Base-by-base conservation (phyloP, 2,888 invertebrate species). In the Zaprionus obscuricornis region DNA sequence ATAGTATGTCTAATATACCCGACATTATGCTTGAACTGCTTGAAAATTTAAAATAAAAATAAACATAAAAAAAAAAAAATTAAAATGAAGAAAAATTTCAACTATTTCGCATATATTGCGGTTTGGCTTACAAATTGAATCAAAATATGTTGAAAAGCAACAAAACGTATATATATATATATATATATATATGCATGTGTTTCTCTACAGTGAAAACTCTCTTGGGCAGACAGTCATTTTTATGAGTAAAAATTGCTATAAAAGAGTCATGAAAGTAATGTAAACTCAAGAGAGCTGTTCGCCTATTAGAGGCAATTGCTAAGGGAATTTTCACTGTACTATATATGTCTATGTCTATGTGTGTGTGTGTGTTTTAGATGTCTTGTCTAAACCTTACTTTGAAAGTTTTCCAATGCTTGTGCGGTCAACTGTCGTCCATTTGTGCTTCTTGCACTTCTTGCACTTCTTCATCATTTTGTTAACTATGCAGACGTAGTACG, bases 111-210 rank as follows among this genome's bases (percentile, higher is more conserved):
- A 52, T 22, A n/a, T 10, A 27, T 27, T 60, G 36, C n/a, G 29
- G 46, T 18, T 10, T 27, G 13, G 7, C 24, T 40, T 31, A 26
- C 33, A 63, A 63, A 64, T 63, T 55, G 24, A 64, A 63, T 63
- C 31, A 31, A 40, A 60, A 40, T 40, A 13, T n/a, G n/a, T n/a
- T n/a, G n/a, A n/a, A n/a, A 8, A 33, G 18, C 18, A 34, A 20
- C 7, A 37, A 37, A 34, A 13, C n/a, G n/a, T n/a, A n/a, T n/a
- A n/a, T n/a, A n/a, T n/a, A n/a, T n/a, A n/a, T n/a, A n/a, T n/a
- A n/a, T n/a, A n/a, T n/a, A n/a, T n/a, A n/a, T n/a, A n/a, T n/a
- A n/a, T n/a, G n/a, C n/a, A n/a, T n/a, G n/a, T n/a, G n/a, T n/a
- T n/a, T n/a, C n/a, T n/a, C n/a, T n/a, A n/a, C n/a, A n/a, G n/a